Evolutionary conservation across 2,888 invertebrate genomes (phyloP).

Genomic region (Drosophila cognata): DNA sequence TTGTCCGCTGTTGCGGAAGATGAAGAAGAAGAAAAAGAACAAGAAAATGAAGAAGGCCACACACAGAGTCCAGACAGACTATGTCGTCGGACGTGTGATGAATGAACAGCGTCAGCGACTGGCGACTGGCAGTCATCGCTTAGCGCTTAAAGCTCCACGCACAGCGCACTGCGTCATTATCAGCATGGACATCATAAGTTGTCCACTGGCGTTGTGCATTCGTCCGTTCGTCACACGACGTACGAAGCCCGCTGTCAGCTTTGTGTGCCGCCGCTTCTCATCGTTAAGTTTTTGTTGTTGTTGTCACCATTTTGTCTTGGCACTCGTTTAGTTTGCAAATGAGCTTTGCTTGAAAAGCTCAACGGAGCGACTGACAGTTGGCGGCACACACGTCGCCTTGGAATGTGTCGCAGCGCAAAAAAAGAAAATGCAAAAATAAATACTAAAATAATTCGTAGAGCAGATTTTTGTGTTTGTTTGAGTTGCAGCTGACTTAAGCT

Average conservation of each 20-base stretch:
- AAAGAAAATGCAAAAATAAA: neutral
- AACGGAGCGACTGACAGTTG: slow-evolving; percentile 57
- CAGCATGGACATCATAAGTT: slow-evolving; percentile 44
- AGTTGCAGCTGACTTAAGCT: neutral
- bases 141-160: slow-evolving; percentile 2
- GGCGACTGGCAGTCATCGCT: slow-evolving; percentile 29
- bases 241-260: slow-evolving; percentile 59
- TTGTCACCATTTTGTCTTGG: slow-evolving; percentile 34
- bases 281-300: slow-evolving; percentile 29
- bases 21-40: slow-evolving; percentile 25
- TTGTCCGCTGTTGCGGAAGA: slow-evolving; percentile 51
- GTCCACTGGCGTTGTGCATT: slow-evolving; percentile 13
- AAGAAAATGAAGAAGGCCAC: slow-evolving; percentile 43
- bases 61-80: slow-evolving; percentile 29
- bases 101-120: slow-evolving; percentile 61
- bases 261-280: slow-evolving; percentile 67
- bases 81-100: slow-evolving; percentile 58
- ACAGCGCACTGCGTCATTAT: slow-evolving; percentile 21
- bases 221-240: slow-evolving; percentile 31
- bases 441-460: neutral
- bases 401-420: slow-evolving; percentile 42
- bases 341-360: slow-evolving; percentile 61
- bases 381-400: slow-evolving; percentile 46
- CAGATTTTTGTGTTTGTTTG: neutral
- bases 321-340: slow-evolving; percentile 75